Evolutionary conservation across 1,140 invertebrate species (phyloP).

Genomic region (Amphibalanus amphitrite): DNA sequence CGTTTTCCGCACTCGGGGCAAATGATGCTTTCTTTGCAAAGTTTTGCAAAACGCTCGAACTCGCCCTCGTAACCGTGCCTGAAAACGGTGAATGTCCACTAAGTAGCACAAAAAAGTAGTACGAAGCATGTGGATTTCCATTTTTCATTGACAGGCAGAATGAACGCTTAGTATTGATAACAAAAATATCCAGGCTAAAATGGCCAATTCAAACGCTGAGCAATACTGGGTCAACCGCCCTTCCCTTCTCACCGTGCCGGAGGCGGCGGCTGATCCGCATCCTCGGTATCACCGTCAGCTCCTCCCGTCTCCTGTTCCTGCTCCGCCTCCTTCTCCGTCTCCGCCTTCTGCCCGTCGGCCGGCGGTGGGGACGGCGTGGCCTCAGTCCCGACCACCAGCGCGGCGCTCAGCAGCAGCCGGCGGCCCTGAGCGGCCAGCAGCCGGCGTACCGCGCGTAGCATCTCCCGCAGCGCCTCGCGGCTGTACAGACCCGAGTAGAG

Average conservation of each 20-base stretch:
- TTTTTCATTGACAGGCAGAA: no score
- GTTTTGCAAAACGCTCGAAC: conserved; percentile 32
- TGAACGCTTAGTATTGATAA: no score
- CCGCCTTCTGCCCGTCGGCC: not conserved
- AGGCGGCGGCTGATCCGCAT: not conserved
- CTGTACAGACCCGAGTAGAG: not conserved
- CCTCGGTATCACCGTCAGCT: not conserved
- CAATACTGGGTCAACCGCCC: no score
- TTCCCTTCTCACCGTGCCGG: not conserved
- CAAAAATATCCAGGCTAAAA: no score
- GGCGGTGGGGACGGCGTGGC: not conserved
- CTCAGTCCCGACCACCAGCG: not conserved
- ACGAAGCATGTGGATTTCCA: no score
- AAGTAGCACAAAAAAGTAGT: no score
- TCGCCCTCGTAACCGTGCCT: conserved; percentile 20
- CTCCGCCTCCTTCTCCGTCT: not conserved
- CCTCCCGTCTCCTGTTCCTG: not conserved
- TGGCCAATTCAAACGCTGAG: no score
- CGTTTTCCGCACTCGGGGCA: conserved; percentile 39
- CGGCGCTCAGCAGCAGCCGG: not conserved
- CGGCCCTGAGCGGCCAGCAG: not conserved
- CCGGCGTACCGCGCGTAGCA: not conserved
- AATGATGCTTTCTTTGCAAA: conserved; percentile 37
- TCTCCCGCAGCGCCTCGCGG: not conserved
- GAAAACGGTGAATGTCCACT: not conserved